Conservation (phyloP, 2,797 vertebrate species). For the Telmatherina bonti region DNA sequence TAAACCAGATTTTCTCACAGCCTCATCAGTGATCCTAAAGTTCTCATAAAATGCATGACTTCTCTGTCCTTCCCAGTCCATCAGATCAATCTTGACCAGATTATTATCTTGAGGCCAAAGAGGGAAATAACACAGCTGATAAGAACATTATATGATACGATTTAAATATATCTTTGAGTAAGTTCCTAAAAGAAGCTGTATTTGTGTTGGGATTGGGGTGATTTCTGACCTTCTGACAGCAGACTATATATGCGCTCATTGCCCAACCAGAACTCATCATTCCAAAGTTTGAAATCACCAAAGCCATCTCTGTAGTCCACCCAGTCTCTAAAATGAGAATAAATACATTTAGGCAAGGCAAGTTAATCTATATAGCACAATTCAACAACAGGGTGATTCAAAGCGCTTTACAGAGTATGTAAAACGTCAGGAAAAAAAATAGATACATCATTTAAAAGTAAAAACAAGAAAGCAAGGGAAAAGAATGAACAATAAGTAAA, state of each 20-base stretch:
- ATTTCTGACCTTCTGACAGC: conserved; percentile 81
- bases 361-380: no score
- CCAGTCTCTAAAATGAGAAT: conserved; percentile 85
- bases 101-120: conserved; percentile 79
- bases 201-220: background rate
- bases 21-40: conserved; percentile 85
- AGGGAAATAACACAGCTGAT: background rate
- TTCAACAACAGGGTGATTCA: no score
- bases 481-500: no score
- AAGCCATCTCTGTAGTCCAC: conserved; percentile 91
- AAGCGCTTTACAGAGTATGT: no score
- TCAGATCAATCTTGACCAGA: conserved; percentile 89
- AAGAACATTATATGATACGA: background rate
- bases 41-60: conserved; percentile 88
- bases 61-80: conserved; percentile 89
- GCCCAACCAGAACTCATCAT: conserved; percentile 94
- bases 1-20: conserved; percentile 71
- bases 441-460: no score
- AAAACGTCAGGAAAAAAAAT: no score
- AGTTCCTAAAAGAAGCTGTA: background rate
- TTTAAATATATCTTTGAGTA: background rate
- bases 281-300: conserved; percentile 87
- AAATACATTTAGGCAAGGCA: no score
- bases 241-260: conserved; percentile 88
- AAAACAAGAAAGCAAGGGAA: no score